These are phyloP conservation scores for Stichodactyla helianthus DNA, from an alignment of 64 coral and sea anemone genomes.

Conservation along the genomic window DNA sequence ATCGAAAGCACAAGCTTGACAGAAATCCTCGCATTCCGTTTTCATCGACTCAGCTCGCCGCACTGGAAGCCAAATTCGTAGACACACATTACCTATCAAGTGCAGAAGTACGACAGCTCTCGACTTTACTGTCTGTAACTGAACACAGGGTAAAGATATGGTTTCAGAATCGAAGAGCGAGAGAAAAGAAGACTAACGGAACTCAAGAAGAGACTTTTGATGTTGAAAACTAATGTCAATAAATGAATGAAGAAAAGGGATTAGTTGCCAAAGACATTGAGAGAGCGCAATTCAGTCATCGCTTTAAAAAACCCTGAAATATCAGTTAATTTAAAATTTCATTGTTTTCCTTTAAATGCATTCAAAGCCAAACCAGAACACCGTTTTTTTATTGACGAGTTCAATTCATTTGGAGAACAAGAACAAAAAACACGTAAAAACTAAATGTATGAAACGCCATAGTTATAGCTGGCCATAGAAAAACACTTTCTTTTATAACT, in stretches of 20 bases:
- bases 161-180: constrained; percentile 88
- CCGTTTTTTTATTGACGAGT: neutral
- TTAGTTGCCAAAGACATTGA: neutral
- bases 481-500: neutral
- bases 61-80: constrained; percentile 73
- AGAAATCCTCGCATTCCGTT: constrained; percentile 91
- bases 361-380: neutral
- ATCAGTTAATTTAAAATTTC: neutral
- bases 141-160: constrained; percentile 94
- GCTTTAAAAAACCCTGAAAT: neutral
- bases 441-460: neutral
- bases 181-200: constrained; percentile 67
- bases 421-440: neutral
- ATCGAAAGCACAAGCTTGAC: constrained; percentile 66
- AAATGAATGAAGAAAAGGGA: neutral
- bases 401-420: neutral
- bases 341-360: neutral
- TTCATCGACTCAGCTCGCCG: constrained; percentile 62
- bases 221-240: neutral
- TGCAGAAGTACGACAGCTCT: constrained; percentile 72
- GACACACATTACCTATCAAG: constrained; percentile 87
- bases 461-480: neutral
- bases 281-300: neutral
- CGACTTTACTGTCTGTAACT: constrained; percentile 68
- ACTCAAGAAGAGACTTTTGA: neutral